Evolutionary conservation across 2,113 vertebrate species (phyloP), one percentile per base, ranked within the genome.

Genomic region (Isichthys henryi): DNA sequence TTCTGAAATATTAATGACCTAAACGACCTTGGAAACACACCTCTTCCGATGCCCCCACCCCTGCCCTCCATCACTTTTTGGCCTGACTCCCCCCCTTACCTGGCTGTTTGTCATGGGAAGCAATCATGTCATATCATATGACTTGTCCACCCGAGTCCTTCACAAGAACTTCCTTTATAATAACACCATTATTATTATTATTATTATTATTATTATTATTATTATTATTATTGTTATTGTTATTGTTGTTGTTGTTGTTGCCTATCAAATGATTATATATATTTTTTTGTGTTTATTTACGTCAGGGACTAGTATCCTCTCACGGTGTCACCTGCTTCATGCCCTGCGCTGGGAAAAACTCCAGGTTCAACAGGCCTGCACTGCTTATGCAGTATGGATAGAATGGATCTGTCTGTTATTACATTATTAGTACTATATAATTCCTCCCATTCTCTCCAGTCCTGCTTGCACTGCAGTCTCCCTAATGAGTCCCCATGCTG

Each of bases 1-100:
- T 93, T 92, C 93, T 96, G 93, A 96, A 96, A 97, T 96, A 97
- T 95, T 96, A 92, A 96, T 94, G 91, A 89, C 91, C 91, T 87
- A 92, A 93, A 94, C 93, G 94, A 94, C 93, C 96, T 91, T 93
- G 95, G 93, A 94, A 95, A 91, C 91, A 91, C 80, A 93, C 86
- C 91, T 90, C 91, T 92, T 92, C 87, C 53, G 23, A 80, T 49
- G 53, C 58, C 87, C 62, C 82, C 88, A 10, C 39, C 56, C 19
- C 46, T 10, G n/a, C 77, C 10, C 21, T n/a, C 21, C 35, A 15
- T 53, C 53, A 3, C 48, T 46, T 21, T 43, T 39, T 35, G 17
- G 3, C 21, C 50, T 53, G 31, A 31, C 50, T n/a, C 88, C n/a
- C 88, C 88, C 7, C 70, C 50, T 3, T 10, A 5, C 80, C 39